A percentile compares a stretch with the other conserved stretches of the same genome.
Evolutionary conservation across 1,140 invertebrate species (phyloP).

Genomic region (Meloidogyne exigua): DNA sequence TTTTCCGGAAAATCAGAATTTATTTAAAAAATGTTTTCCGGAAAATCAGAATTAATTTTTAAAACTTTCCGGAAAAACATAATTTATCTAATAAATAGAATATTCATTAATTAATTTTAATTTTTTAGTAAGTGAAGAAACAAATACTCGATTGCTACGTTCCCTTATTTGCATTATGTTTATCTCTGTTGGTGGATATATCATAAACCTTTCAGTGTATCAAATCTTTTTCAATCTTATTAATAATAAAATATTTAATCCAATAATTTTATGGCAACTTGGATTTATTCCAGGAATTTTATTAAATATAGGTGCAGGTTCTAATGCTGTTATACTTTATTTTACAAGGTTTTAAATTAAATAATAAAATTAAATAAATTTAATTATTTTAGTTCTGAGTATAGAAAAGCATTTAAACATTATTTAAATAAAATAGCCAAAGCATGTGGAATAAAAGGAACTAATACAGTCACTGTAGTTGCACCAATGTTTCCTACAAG

Average conservation of each 20-base stretch:
- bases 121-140: constrained; percentile 17
- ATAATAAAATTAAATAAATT: background rate
- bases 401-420: background rate
- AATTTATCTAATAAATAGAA: background rate
- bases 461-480: background rate
- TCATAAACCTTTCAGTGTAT: constrained; percentile 5
- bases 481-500: background rate
- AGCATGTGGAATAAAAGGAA: background rate
- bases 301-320: background rate
- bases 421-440: background rate
- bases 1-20: too few species aligned
- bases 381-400: background rate
- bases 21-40: too few species aligned
- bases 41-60: too few species aligned
- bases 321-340: constrained; percentile 17
- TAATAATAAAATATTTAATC: background rate
- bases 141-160: constrained; percentile 17
- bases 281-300: constrained; percentile 19
- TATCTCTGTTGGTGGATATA: constrained; percentile 13
- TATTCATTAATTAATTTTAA: too few species aligned
- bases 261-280: constrained; percentile 2
- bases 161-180: constrained; percentile 19
- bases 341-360: constrained; percentile 13
- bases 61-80: too few species aligned
- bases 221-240: constrained; percentile 5